A percentile compares a stretch with the other conserved stretches of the same genome.
phyloP scores from a whole-genome alignment of 35 echinoderm and acorn worm genomes.

The Ophiothrix spiculata region DNA sequence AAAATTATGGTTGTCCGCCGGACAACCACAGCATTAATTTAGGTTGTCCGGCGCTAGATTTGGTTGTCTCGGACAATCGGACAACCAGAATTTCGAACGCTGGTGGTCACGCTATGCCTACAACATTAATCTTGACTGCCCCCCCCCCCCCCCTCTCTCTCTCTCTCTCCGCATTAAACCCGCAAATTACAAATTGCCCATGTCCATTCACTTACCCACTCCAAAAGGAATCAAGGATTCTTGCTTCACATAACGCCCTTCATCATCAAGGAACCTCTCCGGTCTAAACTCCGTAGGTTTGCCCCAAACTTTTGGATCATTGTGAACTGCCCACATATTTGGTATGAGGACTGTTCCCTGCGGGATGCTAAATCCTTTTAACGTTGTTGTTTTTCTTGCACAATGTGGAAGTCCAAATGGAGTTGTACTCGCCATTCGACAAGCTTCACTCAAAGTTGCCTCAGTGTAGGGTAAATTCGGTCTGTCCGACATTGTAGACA shows the following conservation, averaged over 20 bases:
- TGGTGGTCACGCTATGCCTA: too few relatives aligned
- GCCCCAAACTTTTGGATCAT: conserved; percentile 63
- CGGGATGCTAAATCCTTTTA: conserved; percentile 56
- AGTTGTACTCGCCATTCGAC: conserved; percentile 32
- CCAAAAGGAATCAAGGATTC: not conserved
- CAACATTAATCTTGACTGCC: too few relatives aligned
- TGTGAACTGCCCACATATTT: conserved; percentile 64
- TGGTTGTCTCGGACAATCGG: too few relatives aligned
- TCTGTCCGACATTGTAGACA: conserved; percentile 51
- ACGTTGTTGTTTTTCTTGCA: conserved; percentile 27
- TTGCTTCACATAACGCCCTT: not conserved
- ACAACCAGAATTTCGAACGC: too few relatives aligned
- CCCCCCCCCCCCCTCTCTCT: too few relatives aligned
- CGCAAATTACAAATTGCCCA: too few relatives aligned
- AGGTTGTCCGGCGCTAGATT: too few relatives aligned
- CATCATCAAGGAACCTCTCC: conserved; percentile 63
- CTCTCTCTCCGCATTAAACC: too few relatives aligned
- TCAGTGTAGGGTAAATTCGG: conserved; percentile 50
- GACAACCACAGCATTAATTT: too few relatives aligned
- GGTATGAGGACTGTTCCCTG: conserved; percentile 57
- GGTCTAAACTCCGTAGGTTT: conserved; percentile 61
- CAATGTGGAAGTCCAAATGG: conserved; percentile 57
- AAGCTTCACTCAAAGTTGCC: conserved; percentile 53
- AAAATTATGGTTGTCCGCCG: too few relatives aligned
- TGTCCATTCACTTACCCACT: not conserved